Percentiles rank a stretch among this genome's conserved stretches.
Conservation (phyloP, 2,888 invertebrate species). For the Trimorus sp. region DNA sequence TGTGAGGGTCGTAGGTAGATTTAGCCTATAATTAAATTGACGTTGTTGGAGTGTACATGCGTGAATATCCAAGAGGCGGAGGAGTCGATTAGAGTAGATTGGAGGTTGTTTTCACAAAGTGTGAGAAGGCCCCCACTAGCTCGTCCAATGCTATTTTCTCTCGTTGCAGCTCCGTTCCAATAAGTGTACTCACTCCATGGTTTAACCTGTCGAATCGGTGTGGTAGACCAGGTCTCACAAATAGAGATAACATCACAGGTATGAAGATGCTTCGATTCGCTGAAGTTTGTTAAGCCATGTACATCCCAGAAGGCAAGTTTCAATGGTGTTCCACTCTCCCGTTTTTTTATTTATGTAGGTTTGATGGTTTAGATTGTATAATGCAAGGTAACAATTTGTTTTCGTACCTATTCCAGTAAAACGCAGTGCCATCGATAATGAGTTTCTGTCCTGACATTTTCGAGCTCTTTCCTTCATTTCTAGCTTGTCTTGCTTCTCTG, state of each 20-base stretch:
- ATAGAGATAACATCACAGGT: neutral
- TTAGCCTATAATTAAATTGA: neutral
- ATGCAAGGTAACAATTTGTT: too few species aligned
- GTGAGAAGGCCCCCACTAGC: neutral
- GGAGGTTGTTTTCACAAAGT: neutral
- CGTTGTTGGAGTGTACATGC: neutral
- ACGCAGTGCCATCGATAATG: too few species aligned
- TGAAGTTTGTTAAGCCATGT: neutral
- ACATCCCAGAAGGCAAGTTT: neutral
- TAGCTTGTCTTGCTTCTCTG: too few species aligned
- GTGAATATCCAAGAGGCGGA: neutral
- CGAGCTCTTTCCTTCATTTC: too few species aligned
- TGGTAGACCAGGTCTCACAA: neutral
- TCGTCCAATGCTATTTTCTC: neutral
- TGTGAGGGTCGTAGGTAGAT: neutral
- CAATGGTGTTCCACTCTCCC: too few species aligned
- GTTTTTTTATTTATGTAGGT: too few species aligned
- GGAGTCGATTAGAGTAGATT: neutral
- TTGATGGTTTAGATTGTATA: too few species aligned
- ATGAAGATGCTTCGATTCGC: neutral
- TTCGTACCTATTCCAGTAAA: too few species aligned
- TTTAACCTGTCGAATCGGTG: neutral
- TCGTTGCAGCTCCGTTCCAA: neutral
- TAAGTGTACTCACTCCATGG: neutral
- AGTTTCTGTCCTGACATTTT: too few species aligned